Evolutionary conservation across 2,113 vertebrate species (phyloP).

Genomic region (Maccullochella peelii): DNA sequence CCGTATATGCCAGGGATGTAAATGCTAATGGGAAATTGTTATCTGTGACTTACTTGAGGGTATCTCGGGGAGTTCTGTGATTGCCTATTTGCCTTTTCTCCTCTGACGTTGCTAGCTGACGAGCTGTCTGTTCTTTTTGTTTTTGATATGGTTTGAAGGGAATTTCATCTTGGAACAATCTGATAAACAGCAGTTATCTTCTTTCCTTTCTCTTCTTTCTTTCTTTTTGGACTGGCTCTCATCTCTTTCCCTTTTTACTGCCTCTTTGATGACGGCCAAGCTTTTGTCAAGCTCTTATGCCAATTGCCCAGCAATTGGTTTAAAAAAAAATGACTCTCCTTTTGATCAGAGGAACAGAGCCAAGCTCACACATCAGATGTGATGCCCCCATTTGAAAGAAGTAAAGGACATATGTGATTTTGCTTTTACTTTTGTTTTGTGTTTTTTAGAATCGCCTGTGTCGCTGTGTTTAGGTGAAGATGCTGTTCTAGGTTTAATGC

Average conservation of each 20-base stretch:
- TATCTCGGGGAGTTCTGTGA: slow-evolving; percentile 3
- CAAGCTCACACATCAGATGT: slow-evolving; percentile 19
- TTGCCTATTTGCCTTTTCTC: slow-evolving; percentile 19
- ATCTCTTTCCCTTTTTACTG: slow-evolving; percentile 34
- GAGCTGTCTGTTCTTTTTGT: slow-evolving; percentile 41
- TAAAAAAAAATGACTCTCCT: not conserved
- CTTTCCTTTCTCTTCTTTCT: slow-evolving; percentile 6
- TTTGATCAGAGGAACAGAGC: slow-evolving; percentile 29
- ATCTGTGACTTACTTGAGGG: slow-evolving; percentile 34
- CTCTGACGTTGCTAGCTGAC: slow-evolving; percentile 17
- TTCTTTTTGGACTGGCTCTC: slow-evolving; percentile 15
- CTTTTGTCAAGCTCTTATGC: slow-evolving; percentile 39
- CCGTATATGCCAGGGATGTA: not conserved
- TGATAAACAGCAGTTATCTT: slow-evolving; percentile 55
- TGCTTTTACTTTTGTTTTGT: not conserved
- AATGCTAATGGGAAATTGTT: slow-evolving; percentile 39
- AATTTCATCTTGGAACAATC: slow-evolving; percentile 59
- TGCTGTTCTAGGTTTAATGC: slow-evolving; percentile 6
- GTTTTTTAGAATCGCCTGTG: not conserved
- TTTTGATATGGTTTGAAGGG: slow-evolving; percentile 50
- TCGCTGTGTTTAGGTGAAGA: not conserved
- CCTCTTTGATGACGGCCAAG: slow-evolving; percentile 41
- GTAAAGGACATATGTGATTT: slow-evolving; percentile 20
- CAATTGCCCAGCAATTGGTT: slow-evolving; percentile 27
- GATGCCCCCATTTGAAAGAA: slow-evolving; percentile 21